Conservation (phyloP, 2,888 invertebrate species). For the Drosophila meridionalis region DNA sequence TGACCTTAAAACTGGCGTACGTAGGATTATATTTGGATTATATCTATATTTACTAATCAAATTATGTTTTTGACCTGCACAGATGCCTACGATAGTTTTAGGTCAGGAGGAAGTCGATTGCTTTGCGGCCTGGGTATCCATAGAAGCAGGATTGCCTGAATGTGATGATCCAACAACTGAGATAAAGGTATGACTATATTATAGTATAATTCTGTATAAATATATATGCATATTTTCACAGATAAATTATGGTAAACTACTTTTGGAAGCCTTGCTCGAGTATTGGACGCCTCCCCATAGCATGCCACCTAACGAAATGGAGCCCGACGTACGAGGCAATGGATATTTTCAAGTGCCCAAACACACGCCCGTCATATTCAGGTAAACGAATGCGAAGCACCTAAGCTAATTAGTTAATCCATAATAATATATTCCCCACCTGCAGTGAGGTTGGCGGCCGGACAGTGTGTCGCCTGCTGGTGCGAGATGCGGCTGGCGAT, state of each 20-base stretch:
- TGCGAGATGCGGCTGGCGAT: conserved; percentile 96
- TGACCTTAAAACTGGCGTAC: conserved; percentile 98
- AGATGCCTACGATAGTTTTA: conserved; percentile 98
- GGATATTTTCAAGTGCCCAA: conserved; percentile 95
- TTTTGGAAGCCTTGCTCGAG: conserved; percentile 97
- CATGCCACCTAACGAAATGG: conserved; percentile 88
- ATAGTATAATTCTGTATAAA: no score
- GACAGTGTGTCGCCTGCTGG: conserved; percentile 94
- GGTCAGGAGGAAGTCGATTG: conserved; percentile 99
- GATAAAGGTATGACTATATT: conserved; percentile 76
- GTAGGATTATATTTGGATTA: conserved; percentile 58
- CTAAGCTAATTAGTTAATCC: background rate
- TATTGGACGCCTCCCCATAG: conserved; percentile 94
- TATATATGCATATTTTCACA: conserved; percentile 65
- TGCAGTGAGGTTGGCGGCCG: conserved; percentile 97
- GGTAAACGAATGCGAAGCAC: conserved; percentile 85
- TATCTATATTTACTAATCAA: background rate
- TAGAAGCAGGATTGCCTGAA: conserved; percentile 95
- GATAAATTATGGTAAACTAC: conserved; percentile 97
- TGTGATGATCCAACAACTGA: conserved; percentile 85
- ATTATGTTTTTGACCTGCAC: conserved; percentile 37
- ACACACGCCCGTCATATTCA: conserved; percentile 98
- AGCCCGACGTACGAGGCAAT: conserved; percentile 90
- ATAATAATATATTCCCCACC: background rate
- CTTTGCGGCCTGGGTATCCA: conserved; percentile 99